These are phyloP conservation scores for Augochlora pura DNA, from an alignment of 1,140 invertebrate species.

Conservation along the genomic window DNA sequence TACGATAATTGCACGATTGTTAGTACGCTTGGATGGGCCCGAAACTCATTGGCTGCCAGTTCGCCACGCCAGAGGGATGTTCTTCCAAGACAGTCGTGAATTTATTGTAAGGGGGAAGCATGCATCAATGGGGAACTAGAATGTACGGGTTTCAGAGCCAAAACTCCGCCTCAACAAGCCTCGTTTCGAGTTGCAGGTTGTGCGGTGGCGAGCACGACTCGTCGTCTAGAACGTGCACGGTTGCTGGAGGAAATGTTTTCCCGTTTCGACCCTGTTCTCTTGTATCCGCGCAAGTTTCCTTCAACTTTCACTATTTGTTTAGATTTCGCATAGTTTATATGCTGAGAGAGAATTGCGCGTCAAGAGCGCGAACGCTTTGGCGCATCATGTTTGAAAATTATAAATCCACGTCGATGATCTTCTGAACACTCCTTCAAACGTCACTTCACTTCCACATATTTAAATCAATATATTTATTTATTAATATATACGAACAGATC, in stretches of 20 bases:
- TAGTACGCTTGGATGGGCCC: not conserved
- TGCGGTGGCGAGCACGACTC: not conserved
- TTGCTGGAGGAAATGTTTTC: not conserved
- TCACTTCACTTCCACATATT: too few species aligned
- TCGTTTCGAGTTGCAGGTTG: not conserved
- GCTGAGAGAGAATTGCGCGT: too few species aligned
- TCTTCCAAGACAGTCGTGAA: not conserved
- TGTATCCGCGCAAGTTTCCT: too few species aligned
- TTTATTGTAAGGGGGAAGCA: not conserved
- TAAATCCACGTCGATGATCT: too few species aligned
- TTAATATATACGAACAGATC: too few species aligned
- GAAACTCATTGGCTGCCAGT: not conserved
- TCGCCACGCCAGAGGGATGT: not conserved
- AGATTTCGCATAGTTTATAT: too few species aligned
- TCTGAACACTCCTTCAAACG: too few species aligned
- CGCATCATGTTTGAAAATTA: too few species aligned
- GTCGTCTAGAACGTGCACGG: not conserved
- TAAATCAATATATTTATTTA: too few species aligned
- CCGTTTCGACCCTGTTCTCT: not conserved
- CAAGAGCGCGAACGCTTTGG: too few species aligned
- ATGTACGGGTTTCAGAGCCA: not conserved
- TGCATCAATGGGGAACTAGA: not conserved
- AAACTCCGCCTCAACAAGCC: not conserved
- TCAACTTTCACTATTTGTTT: too few species aligned
- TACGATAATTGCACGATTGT: too few species aligned